phyloP scores from a whole-genome alignment of 1,140 invertebrate genomes.

The Conus ventricosus region DNA sequence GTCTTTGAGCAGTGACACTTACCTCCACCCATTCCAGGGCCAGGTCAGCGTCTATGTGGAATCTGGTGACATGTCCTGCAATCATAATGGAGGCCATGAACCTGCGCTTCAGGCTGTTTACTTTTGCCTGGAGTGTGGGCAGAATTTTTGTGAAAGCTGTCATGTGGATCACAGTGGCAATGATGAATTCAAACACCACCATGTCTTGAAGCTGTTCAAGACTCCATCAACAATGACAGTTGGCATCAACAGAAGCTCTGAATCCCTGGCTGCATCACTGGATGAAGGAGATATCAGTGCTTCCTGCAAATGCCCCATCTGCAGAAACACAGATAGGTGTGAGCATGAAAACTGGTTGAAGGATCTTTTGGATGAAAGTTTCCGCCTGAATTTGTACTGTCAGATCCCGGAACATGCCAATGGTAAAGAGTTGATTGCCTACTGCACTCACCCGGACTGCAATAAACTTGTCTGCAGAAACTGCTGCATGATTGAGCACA shows the following conservation, averaged over 20 bases:
- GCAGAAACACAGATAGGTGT: conserved; percentile 27
- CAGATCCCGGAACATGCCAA: background rate
- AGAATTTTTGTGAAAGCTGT: conserved; percentile 18
- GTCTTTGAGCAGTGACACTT: conserved; percentile 4
- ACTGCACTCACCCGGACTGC: conserved; percentile 4
- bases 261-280: background rate
- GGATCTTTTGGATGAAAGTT: background rate
- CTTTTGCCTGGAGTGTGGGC: conserved; percentile 32
- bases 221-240: conserved; percentile 23
- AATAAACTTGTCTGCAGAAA: conserved; percentile 16
- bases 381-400: background rate
- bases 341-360: conserved; percentile 12
- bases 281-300: background rate
- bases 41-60: conserved; percentile 23
- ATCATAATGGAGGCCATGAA: background rate
- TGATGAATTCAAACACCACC: conserved; percentile 7
- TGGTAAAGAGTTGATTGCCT: conserved; percentile 23
- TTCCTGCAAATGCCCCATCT: conserved; percentile 23
- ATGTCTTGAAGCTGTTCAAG: conserved; percentile 1
- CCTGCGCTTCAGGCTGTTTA: background rate
- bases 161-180: background rate
- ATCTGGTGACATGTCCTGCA: conserved; percentile 15
- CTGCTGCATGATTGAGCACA: conserved; percentile 23
- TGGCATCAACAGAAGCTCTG: background rate
- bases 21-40: conserved; percentile 19